phyloP scores from a whole-genome alignment of 35 echinoderm and acorn worm genomes.

The Ptychodera flava region DNA sequence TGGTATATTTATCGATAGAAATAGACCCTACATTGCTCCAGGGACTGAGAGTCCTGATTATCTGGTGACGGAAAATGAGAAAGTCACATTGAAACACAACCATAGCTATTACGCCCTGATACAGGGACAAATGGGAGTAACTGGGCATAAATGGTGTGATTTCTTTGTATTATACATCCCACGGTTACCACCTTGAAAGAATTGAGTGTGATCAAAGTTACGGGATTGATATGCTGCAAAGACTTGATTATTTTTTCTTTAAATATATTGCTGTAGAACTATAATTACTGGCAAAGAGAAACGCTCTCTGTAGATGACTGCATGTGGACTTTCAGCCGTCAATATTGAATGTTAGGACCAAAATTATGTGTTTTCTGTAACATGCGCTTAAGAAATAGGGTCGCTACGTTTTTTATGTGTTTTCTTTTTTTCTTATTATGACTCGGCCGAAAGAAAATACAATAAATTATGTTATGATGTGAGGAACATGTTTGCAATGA shows the following conservation, averaged over 20 bases:
- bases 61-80: neutral
- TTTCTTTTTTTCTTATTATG: too few relatives aligned
- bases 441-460: neutral
- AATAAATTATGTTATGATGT: neutral
- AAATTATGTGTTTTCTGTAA: too few relatives aligned
- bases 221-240: neutral
- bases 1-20: too few relatives aligned
- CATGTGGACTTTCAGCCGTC: neutral
- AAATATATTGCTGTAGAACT: neutral
- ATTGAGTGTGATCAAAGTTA: neutral
- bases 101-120: neutral
- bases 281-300: neutral
- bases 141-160: neutral
- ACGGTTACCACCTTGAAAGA: neutral
- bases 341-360: neutral
- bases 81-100: neutral
- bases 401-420: too few relatives aligned
- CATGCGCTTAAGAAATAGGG: too few relatives aligned
- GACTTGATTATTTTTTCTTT: neutral
- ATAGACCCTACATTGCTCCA: neutral
- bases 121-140: neutral
- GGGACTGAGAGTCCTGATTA: neutral
- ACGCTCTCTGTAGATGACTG: neutral
- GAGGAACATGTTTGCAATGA: too few relatives aligned
- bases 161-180: neutral